phyloP scores from a whole-genome alignment of 2,888 invertebrate species.

The Drosophila putrida region DNA sequence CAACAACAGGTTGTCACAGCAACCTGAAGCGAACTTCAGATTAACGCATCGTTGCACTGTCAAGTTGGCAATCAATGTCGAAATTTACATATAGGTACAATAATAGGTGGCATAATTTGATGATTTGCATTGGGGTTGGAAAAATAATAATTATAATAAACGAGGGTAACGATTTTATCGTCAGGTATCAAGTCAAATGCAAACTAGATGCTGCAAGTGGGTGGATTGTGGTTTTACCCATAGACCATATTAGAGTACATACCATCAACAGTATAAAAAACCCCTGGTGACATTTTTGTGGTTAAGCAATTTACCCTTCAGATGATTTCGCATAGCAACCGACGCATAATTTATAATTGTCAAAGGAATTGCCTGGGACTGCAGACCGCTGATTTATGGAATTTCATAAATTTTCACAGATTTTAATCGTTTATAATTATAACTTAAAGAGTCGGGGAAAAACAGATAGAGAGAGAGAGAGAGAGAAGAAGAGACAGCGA shows the following conservation, averaged over 20 bases:
- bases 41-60: constrained; percentile 61
- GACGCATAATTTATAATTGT: constrained; percentile 79
- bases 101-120: constrained; percentile 29
- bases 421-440: constrained; percentile 84
- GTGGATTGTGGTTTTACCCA: constrained; percentile 19
- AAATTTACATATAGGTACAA: constrained; percentile 6
- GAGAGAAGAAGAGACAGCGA: not conserved
- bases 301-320: constrained; percentile 73
- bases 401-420: constrained; percentile 84
- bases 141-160: constrained; percentile 51
- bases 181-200: constrained; percentile 38
- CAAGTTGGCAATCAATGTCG: constrained; percentile 54
- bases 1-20: constrained; percentile 59
- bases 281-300: constrained; percentile 74
- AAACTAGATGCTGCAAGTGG: constrained; percentile 50
- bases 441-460: constrained; percentile 4
- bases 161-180: constrained; percentile 30
- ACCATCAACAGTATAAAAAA: not conserved
- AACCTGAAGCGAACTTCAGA: constrained; percentile 44
- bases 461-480: not conserved
- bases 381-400: constrained; percentile 80
- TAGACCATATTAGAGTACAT: not conserved
- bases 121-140: constrained; percentile 48
- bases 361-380: constrained; percentile 64
- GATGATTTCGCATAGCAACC: constrained; percentile 47